Percentiles rank a stretch among this genome's conserved stretches.
Conservation (phyloP, 1,140 invertebrate genomes). For the Trichoplusia ni region DNA sequence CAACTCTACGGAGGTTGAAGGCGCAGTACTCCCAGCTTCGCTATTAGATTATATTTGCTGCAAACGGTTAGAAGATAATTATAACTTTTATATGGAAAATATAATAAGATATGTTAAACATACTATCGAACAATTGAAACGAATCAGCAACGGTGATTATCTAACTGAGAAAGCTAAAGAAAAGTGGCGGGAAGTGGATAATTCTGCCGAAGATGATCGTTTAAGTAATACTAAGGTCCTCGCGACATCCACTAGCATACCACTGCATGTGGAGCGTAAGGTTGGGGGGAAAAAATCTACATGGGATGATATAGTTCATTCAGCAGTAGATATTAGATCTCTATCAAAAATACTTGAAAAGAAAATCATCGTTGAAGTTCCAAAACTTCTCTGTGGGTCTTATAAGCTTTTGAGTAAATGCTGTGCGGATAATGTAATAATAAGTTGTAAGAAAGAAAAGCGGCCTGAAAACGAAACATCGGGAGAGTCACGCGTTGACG, state of each 20-base stretch:
- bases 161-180: constrained; percentile 70
- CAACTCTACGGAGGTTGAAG: constrained; percentile 38
- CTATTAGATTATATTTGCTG: constrained; percentile 68
- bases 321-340: constrained; percentile 65
- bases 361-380: constrained; percentile 65
- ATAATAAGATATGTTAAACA: constrained; percentile 68
- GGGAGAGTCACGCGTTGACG: constrained; percentile 48
- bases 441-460: constrained; percentile 55
- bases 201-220: constrained; percentile 17
- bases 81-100: constrained; percentile 73
- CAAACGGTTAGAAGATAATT: constrained; percentile 67
- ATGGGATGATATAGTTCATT: constrained; percentile 68
- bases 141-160: constrained; percentile 75
- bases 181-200: constrained; percentile 62
- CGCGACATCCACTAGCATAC: constrained; percentile 55
- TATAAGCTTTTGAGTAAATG: constrained; percentile 56
- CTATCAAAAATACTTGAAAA: constrained; percentile 68
- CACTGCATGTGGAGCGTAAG: constrained; percentile 53
- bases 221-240: constrained; percentile 46
- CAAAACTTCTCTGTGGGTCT: constrained; percentile 59
- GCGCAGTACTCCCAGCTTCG: constrained; percentile 52
- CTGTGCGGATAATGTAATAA: constrained; percentile 55
- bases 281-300: constrained; percentile 32
- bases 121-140: constrained; percentile 72
- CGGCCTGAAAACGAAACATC: constrained; percentile 12